Conservation (phyloP, 2,888 invertebrate genomes). For the Acleris sparsana region DNA sequence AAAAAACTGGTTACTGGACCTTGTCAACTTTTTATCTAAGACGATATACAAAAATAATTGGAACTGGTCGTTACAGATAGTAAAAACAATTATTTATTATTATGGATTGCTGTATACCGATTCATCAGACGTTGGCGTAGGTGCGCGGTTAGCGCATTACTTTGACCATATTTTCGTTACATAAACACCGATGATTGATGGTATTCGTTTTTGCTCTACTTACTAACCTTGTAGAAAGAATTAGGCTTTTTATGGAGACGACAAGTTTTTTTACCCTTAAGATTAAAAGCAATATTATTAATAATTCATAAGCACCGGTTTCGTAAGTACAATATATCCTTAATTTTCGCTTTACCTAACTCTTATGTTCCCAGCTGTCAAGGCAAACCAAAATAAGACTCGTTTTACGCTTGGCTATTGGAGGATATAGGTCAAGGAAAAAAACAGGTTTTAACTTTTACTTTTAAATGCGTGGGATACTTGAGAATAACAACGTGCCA, state of each 20-base stretch:
- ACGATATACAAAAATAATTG: neutral
- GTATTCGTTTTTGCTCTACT: conserved; percentile 25
- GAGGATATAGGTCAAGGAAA: too few relatives aligned
- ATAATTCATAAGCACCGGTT: too few relatives aligned
- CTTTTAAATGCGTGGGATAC: too few relatives aligned
- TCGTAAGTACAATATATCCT: too few relatives aligned
- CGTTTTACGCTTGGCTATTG: too few relatives aligned
- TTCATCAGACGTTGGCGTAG: conserved; percentile 14
- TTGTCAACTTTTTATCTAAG: conserved; percentile 4
- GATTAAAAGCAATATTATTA: too few relatives aligned
- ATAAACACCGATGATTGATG: conserved; percentile 18
- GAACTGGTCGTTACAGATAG: neutral
- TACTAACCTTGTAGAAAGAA: conserved; percentile 23
- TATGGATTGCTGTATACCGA: neutral
- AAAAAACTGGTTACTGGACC: neutral
- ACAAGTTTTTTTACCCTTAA: neutral
- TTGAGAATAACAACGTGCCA: too few relatives aligned
- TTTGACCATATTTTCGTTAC: conserved; percentile 7
- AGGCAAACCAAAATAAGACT: too few relatives aligned
- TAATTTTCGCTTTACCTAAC: too few relatives aligned
- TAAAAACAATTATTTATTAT: neutral
- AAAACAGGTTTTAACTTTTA: too few relatives aligned
- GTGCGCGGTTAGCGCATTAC: conserved; percentile 5
- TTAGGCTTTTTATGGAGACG: conserved; percentile 24
- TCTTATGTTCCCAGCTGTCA: too few relatives aligned